These are phyloP conservation scores for Buphagus erythrorhynchus DNA, from an alignment of 2,797 vertebrate genomes.

Conservation along the genomic window DNA sequence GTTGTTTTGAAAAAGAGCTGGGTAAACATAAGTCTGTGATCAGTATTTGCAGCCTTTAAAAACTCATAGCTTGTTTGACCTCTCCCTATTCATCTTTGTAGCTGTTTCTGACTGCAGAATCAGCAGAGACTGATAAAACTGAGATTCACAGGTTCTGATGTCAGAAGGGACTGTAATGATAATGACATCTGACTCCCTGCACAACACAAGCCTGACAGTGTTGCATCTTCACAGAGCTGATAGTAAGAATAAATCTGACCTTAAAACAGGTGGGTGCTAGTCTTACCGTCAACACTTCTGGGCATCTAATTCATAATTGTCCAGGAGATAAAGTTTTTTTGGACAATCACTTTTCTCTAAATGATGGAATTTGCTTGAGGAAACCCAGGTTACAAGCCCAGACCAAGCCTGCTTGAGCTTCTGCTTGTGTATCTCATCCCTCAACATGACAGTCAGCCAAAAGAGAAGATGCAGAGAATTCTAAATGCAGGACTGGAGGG, in stretches of 20 bases:
- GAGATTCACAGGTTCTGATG: neutral
- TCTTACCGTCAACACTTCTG: neutral
- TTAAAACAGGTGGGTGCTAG: neutral
- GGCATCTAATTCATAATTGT: neutral
- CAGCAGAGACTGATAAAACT: neutral
- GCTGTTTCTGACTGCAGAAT: neutral
- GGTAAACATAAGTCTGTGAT: neutral
- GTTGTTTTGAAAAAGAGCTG: neutral
- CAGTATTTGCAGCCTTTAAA: neutral
- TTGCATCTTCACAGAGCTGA: neutral
- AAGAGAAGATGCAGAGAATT: neutral
- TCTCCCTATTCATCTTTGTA: neutral
- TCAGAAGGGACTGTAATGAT: neutral
- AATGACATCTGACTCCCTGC: neutral
- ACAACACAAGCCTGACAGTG: neutral
- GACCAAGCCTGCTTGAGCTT: neutral
- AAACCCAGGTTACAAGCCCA: neutral
- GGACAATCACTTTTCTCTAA: neutral
- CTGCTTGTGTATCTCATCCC: neutral
- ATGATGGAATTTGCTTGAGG: neutral
- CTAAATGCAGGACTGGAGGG: neutral
- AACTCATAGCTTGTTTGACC: rapidly evolving
- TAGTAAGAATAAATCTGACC: neutral
- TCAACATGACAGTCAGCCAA: neutral
- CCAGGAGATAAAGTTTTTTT: neutral